These are phyloP conservation scores for Polypterus bichir DNA, from an alignment of 2,113 vertebrate species.

Conservation along the genomic window DNA sequence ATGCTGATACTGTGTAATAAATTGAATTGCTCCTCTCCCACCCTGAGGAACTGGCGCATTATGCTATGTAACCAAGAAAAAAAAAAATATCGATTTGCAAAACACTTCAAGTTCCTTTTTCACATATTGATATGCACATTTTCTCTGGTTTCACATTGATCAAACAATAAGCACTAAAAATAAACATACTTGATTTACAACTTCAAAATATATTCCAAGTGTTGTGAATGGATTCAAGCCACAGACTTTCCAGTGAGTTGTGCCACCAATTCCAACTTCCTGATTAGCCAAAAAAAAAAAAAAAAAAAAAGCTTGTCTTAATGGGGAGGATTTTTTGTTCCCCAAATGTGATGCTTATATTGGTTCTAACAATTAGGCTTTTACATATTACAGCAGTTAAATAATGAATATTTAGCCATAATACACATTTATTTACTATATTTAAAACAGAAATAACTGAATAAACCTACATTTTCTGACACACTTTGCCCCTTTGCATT, in stretches of 20 bases:
- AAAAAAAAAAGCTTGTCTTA: background rate
- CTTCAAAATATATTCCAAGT: constrained; percentile 82
- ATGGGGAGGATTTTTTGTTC: no score
- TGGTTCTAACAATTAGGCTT: no score
- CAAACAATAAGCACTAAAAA: background rate
- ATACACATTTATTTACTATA: background rate
- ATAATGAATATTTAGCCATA: no score
- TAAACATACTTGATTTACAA: constrained; percentile 80
- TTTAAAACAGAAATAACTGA: background rate
- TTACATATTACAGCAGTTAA: no score
- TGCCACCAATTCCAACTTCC: constrained; percentile 86
- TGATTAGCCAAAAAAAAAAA: constrained; percentile 25
- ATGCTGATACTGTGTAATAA: constrained; percentile 91
- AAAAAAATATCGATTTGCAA: background rate
- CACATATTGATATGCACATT: no score
- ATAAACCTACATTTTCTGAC: constrained; percentile 79
- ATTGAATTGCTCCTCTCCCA: constrained; percentile 82
- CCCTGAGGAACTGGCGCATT: constrained; percentile 85
- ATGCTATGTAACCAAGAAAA: constrained; percentile 56
- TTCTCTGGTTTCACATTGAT: no score
- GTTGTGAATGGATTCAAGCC: constrained; percentile 74
- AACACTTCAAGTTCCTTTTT: no score
- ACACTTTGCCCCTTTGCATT: constrained; percentile 74
- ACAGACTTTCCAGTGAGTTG: constrained; percentile 90
- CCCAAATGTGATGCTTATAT: no score